phyloP scores from a whole-genome alignment of 2,113 vertebrate genomes.

The Pseudorhombus dupliciocellatus region DNA sequence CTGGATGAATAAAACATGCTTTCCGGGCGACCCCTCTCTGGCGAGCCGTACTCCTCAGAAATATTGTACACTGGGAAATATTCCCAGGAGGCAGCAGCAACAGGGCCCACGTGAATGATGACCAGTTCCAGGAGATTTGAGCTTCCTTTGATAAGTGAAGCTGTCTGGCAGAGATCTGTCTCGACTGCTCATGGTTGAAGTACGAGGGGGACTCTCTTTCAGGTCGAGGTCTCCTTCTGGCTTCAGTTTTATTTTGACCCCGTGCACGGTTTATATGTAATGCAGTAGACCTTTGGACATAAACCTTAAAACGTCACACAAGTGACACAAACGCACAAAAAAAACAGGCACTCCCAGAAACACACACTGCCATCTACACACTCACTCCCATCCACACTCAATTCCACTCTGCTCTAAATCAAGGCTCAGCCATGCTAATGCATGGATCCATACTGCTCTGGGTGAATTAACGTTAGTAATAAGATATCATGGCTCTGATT shows the following conservation, averaged over 20 bases:
- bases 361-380: constrained; percentile 29
- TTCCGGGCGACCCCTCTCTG: constrained; percentile 43
- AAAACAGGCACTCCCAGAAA: background rate
- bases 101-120: constrained; percentile 49
- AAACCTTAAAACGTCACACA: constrained; percentile 13
- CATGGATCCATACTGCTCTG: constrained; percentile 92
- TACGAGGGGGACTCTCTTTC: background rate
- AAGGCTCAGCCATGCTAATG: constrained; percentile 84
- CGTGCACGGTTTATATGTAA: background rate
- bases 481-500: constrained; percentile 98
- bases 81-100: constrained; percentile 51
- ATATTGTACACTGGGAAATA: constrained; percentile 57
- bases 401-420: constrained; percentile 74
- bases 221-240: background rate
- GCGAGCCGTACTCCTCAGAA: constrained; percentile 44
- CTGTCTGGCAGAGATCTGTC: constrained; percentile 36
- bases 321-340: background rate
- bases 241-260: background rate
- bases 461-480: constrained; percentile 99
- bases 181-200: constrained; percentile 15
- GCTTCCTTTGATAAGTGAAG: constrained; percentile 46
- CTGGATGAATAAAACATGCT: constrained; percentile 72
- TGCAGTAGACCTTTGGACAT: background rate
- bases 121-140: constrained; percentile 34
- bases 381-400: constrained; percentile 42